phyloP scores from a whole-genome alignment of 2,113 vertebrate genomes.

The Phalacrocorax aristotelis region DNA sequence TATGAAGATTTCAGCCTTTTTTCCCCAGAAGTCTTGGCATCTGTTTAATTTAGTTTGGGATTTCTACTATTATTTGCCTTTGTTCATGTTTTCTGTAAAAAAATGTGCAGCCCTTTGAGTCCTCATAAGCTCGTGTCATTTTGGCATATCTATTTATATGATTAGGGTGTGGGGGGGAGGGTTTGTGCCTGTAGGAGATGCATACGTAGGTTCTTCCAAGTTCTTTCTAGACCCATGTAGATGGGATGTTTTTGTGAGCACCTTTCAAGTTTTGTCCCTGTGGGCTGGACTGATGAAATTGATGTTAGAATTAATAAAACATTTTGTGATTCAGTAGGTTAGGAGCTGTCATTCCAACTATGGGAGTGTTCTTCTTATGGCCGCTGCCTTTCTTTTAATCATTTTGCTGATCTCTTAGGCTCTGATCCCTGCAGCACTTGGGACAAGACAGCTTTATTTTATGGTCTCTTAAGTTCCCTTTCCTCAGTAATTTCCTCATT shows the following conservation, averaged over 20 bases:
- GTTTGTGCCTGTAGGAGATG: not conserved
- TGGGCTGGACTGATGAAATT: not conserved
- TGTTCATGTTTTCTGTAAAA: not conserved
- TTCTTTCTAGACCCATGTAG: not conserved
- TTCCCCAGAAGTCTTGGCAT: not conserved
- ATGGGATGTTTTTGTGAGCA: not conserved
- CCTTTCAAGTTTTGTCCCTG: slow-evolving; percentile 12
- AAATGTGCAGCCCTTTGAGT: not conserved
- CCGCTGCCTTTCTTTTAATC: not conserved
- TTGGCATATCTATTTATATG: slow-evolving; percentile 26
- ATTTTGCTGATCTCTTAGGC: not conserved
- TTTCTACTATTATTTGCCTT: not conserved
- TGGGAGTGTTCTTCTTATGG: not conserved
- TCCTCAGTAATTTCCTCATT: not conserved
- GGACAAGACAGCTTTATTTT: not conserved
- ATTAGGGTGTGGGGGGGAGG: not conserved
- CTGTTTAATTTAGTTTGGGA: not conserved
- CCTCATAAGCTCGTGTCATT: not conserved
- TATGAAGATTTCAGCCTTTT: not conserved
- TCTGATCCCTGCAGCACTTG: not conserved
- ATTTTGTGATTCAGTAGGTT: slow-evolving; percentile 18
- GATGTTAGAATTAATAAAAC: slow-evolving; percentile 53
- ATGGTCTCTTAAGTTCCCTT: not conserved
- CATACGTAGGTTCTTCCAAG: not conserved
- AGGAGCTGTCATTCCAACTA: not conserved